These are phyloP conservation scores for Galaxea fascicularis DNA, from an alignment of 92 coral and sea anemone genomes.

Conservation along the genomic window DNA sequence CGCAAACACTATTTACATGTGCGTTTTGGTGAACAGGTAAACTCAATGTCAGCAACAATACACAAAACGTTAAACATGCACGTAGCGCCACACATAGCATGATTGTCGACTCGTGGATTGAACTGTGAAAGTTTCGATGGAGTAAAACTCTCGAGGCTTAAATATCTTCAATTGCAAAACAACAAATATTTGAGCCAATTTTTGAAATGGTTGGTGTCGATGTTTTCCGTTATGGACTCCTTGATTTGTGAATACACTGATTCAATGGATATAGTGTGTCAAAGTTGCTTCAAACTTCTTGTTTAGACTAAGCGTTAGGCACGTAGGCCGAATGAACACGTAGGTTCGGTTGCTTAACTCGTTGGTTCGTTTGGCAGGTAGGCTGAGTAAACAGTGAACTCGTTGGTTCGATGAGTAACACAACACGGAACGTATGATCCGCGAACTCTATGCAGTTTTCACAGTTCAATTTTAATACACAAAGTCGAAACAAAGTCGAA, in stretches of 20 bases:
- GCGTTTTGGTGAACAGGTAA: slow-evolving; percentile 10
- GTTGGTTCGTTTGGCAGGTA: neutral
- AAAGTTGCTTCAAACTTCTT: slow-evolving; percentile 24
- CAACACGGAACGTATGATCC: slow-evolving; percentile 26
- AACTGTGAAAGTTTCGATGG: slow-evolving; percentile 16
- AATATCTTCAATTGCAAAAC: slow-evolving; percentile 31
- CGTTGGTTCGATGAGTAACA: slow-evolving; percentile 24
- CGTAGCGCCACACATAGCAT: slow-evolving; percentile 24
- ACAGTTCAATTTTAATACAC: slow-evolving; percentile 9
- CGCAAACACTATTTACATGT: slow-evolving; percentile 12
- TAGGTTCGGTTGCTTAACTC: slow-evolving; percentile 9
- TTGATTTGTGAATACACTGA: slow-evolving; percentile 25
- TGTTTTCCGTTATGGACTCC: slow-evolving; percentile 29
- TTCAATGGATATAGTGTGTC: neutral
- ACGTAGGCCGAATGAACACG: slow-evolving; percentile 26
- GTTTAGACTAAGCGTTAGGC: slow-evolving; percentile 35
- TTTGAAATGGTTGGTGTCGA: slow-evolving; percentile 20
- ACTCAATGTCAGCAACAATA: slow-evolving; percentile 23
- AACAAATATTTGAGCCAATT: slow-evolving; percentile 32
- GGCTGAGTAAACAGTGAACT: slow-evolving; percentile 19
- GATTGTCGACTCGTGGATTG: slow-evolving; percentile 11
- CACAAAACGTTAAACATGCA: slow-evolving; percentile 20
- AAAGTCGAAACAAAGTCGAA: slow-evolving; percentile 14
- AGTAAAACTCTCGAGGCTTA: slow-evolving; percentile 24
- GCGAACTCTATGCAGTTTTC: slow-evolving; percentile 15